Evolutionary conservation across 2,797 vertebrate species (phyloP).

Genomic region (Falco rusticolus): DNA sequence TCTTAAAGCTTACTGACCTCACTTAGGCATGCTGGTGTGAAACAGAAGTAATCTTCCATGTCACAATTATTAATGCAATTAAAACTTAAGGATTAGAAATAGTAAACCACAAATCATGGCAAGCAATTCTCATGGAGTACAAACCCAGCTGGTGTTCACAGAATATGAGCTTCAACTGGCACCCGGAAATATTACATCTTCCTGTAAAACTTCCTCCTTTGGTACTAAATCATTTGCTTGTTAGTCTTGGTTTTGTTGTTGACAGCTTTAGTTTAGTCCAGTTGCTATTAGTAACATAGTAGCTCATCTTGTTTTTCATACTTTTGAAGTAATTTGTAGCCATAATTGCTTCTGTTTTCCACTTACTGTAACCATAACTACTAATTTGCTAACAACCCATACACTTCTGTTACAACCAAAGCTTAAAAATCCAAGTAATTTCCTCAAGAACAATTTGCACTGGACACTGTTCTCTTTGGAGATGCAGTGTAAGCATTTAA

Average conservation of each 20-base stretch:
- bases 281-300: neutral
- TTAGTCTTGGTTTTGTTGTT: neutral
- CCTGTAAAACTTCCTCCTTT: neutral
- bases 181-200: neutral
- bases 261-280: neutral
- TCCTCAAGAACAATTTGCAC: slow-evolving; percentile 30
- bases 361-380: slow-evolving; percentile 42
- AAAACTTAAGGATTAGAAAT: slow-evolving; percentile 21
- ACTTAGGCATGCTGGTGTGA: neutral
- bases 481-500: slow-evolving; percentile 53
- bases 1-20: neutral
- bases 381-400: slow-evolving; percentile 14
- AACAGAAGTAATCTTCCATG: neutral
- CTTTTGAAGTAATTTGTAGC: slow-evolving; percentile 44
- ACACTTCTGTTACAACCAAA: slow-evolving; percentile 24
- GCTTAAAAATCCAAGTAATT: slow-evolving; percentile 28
- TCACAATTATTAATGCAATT: neutral
- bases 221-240: neutral
- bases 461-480: neutral
- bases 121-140: neutral
- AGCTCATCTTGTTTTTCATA: neutral
- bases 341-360: slow-evolving; percentile 21
- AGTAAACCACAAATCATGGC: neutral
- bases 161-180: neutral
- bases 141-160: neutral